These are phyloP conservation scores for Mustelus asterias DNA, from an alignment of 2,113 vertebrate genomes.

Conservation along the genomic window DNA sequence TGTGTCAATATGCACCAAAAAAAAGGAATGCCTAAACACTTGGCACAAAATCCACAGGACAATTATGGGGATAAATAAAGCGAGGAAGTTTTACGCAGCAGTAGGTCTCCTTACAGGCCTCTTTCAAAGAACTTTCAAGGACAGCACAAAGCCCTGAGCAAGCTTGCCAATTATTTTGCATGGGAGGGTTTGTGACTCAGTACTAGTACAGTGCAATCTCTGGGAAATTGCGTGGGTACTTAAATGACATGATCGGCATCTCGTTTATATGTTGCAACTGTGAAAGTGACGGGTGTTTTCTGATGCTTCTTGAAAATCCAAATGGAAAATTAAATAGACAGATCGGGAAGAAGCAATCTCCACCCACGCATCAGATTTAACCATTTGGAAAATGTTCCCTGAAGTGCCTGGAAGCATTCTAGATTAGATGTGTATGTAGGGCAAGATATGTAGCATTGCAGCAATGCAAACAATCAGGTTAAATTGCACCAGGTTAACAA, in stretches of 20 bases:
- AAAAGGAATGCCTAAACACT: background rate
- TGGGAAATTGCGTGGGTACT: background rate
- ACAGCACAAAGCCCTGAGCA: background rate
- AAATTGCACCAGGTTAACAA: background rate
- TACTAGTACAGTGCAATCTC: background rate
- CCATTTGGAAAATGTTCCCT: background rate
- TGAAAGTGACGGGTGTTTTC: background rate
- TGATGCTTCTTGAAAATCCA: background rate
- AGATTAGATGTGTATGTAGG: background rate
- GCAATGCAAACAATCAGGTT: constrained; percentile 7
- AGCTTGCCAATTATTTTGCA: background rate
- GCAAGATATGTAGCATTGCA: background rate
- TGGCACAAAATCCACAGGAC: background rate
- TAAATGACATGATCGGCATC: background rate
- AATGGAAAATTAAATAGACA: background rate
- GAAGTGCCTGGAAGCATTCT: background rate
- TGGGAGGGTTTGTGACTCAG: background rate
- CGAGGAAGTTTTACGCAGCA: background rate
- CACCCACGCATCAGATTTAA: background rate
- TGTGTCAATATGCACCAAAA: background rate
- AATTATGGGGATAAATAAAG: background rate
- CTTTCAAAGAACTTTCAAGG: background rate
- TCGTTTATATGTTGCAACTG: background rate
- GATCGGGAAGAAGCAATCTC: background rate
- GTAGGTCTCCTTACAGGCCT: background rate